Evolutionary conservation across 2,797 vertebrate genomes (phyloP), one percentile per base, ranked within the genome.

Genomic region (Alosa sapidissima): DNA sequence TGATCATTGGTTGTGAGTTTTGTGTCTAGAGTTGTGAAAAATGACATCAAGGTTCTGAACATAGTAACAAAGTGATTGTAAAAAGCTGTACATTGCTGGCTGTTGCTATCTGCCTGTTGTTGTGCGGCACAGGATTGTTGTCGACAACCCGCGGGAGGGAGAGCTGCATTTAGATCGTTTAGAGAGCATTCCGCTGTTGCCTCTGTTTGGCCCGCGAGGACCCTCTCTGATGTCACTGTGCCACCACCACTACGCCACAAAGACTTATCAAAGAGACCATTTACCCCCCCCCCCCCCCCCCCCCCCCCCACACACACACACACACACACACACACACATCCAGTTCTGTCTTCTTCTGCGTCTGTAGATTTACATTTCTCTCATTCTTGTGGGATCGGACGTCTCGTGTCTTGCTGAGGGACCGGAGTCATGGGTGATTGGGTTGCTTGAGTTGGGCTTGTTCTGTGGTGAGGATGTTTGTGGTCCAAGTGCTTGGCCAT

Each of bases 201-300:
- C 83, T 81, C 81, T 87, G 82, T 24, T 62, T 62, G 58, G 58
- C n/a, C 58, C n/a, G 6, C 4, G n/a, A 62, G 58, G 58, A 78
- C 36, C 72, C 88, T 72, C 81, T 49, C 81, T 91, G 90, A 88
- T 85, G 87, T 91, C 91, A 88, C 93, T 83, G 85, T 89, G 85
- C 86, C 83, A 48, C 84, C 45, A 13, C 72, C 36, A 19, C 16
- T 45, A 19, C 8, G 72, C 93, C 90, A 91, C 82, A 82, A 41
- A 88, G 85, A 90, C 89, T 93, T 92, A 94, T 94, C 92, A 94
- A 92, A 94, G 91, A 90, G 91, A 92, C 89, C 90, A 93, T 91
- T 91, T 92, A 89, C 89, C 91, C 90, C 87, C 82, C 88, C 82
- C 85, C 85, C 90, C 89, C 82, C 13, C 8, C 86, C 85, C 85